Conservation (phyloP, 1,140 invertebrate genomes). For the Steinernema feltiae region DNA sequence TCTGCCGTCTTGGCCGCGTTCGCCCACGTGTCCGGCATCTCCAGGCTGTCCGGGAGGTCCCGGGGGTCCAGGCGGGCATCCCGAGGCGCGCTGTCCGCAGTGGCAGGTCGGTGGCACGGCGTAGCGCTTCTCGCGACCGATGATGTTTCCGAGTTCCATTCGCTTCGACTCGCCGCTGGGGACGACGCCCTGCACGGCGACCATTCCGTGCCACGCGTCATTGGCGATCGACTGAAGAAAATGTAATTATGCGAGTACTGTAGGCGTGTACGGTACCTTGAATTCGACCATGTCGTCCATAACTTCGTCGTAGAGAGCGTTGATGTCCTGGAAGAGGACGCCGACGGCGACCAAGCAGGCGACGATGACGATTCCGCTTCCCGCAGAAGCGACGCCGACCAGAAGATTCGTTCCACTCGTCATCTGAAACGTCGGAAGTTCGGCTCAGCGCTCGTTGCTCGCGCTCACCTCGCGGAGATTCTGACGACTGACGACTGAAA, state of each 20-base stretch:
- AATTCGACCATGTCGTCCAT: constrained; percentile 39
- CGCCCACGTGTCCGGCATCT: constrained; percentile 24
- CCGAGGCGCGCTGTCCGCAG: constrained; percentile 25
- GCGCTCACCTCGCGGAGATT: not conserved
- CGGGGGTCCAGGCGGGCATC: constrained; percentile 33
- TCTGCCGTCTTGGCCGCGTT: constrained; percentile 27
- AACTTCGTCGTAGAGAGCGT: constrained; percentile 37
- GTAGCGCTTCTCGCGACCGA: constrained; percentile 11
- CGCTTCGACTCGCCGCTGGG: not conserved
- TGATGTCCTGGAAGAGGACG: constrained; percentile 36
- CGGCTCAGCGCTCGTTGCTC: not conserved
- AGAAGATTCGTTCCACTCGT: constrained; percentile 21
- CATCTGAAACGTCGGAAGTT: not conserved
- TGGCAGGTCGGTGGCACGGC: constrained; percentile 22
- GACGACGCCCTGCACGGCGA: not conserved
- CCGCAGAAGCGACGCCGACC: constrained; percentile 23
- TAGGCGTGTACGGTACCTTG: constrained; percentile 19
- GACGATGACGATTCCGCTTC: constrained; percentile 28
- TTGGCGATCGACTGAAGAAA: not conserved
- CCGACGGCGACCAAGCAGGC: constrained; percentile 26
- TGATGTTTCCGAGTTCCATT: constrained; percentile 10
- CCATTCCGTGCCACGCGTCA: not conserved
- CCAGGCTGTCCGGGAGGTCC: constrained; percentile 35
- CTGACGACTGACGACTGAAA: not conserved
- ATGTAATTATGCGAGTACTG: not conserved